Conservation (phyloP, 92 coral and sea anemone species). For the Meandrina meandrites region DNA sequence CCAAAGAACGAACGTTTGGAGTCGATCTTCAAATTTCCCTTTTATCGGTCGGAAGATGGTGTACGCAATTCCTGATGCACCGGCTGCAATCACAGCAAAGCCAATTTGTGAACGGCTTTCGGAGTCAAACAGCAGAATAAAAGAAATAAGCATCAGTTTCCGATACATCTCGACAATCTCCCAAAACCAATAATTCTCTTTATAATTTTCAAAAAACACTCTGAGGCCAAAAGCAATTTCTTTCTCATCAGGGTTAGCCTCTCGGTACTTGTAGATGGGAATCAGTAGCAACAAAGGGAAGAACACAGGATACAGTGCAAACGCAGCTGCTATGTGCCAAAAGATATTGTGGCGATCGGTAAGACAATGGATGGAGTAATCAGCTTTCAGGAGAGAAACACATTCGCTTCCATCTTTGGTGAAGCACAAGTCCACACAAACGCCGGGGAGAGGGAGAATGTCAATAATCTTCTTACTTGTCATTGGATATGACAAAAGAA, state of each 20-base stretch:
- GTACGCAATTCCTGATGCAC: constrained; percentile 14
- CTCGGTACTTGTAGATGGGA: background rate
- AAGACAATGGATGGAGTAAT: constrained; percentile 18
- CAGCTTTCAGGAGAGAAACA: constrained; percentile 12
- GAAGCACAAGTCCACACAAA: constrained; percentile 2
- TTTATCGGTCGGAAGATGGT: no score
- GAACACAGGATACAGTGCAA: constrained; percentile 3
- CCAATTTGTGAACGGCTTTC: constrained; percentile 1
- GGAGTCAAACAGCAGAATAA: background rate
- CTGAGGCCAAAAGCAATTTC: constrained; percentile 11
- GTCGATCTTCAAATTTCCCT: no score
- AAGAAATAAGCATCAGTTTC: background rate
- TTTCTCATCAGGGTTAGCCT: background rate
- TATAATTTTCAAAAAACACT: constrained; percentile 12
- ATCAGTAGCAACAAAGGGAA: constrained; percentile 10
- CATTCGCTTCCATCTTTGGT: constrained; percentile 14
- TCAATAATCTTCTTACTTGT: constrained; percentile 26
- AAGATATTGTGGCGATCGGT: background rate
- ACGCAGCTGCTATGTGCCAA: constrained; percentile 22
- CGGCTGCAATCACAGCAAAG: background rate
- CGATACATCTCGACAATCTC: constrained; percentile 10
- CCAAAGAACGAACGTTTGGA: no score
- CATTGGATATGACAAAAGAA: constrained; percentile 10
- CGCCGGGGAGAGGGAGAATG: constrained; percentile 17
- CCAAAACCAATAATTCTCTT: constrained; percentile 13